Percentiles rank a stretch among this genome's conserved stretches.
These are phyloP conservation scores for Gisinianus flammeolus DNA, from an alignment of 2,888 invertebrate species.

Conservation along the genomic window DNA sequence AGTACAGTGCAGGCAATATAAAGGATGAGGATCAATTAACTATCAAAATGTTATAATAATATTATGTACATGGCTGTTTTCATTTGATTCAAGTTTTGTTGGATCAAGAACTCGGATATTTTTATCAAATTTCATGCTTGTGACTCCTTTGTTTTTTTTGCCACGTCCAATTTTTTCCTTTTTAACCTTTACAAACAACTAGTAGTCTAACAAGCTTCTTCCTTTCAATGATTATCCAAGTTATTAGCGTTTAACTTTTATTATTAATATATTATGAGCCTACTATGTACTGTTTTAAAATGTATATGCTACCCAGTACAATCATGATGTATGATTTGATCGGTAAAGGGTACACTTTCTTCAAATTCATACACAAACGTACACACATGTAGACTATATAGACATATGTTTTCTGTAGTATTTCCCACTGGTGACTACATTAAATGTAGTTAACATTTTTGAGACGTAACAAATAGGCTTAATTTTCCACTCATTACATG, in stretches of 20 bases:
- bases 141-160: slow-evolving; percentile 9
- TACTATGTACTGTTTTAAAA: too few relatives aligned
- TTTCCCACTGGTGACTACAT: too few relatives aligned
- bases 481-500: slow-evolving; percentile 3
- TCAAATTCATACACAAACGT: too few relatives aligned
- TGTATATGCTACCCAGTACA: too few relatives aligned
- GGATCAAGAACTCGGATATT: background rate
- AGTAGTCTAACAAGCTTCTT: slow-evolving; percentile 11
- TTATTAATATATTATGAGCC: too few relatives aligned
- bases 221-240: slow-evolving; percentile 18
- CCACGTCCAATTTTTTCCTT: background rate
- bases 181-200: background rate
- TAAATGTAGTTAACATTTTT: background rate
- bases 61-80: background rate
- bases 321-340: background rate
- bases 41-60: background rate
- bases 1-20: too few relatives aligned
- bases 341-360: too few relatives aligned
- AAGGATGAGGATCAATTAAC: background rate
- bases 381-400: too few relatives aligned
- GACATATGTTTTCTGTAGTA: too few relatives aligned
- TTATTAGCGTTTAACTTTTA: slow-evolving; percentile 2
- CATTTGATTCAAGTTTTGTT: background rate
- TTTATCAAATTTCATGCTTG: slow-evolving; percentile 24
- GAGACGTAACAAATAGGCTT: background rate